Evolutionary conservation across 2,113 vertebrate species (phyloP).

Genomic region (Grallaria varia): DNA sequence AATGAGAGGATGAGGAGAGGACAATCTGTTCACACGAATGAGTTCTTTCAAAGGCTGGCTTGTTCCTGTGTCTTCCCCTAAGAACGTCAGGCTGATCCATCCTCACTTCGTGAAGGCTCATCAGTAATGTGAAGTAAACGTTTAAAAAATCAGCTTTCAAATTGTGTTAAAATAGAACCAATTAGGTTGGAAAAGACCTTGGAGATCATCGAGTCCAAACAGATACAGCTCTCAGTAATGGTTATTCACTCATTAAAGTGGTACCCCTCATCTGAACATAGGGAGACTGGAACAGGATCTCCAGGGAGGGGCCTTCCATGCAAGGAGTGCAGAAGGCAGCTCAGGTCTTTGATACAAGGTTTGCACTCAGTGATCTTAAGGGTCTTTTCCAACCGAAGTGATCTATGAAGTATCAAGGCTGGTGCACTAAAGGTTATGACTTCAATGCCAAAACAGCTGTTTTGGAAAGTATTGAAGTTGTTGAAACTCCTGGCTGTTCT

Average conservation of each 20-base stretch:
- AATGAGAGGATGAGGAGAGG: slow-evolving; percentile 62
- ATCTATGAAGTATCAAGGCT: neutral
- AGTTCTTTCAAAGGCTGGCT: slow-evolving; percentile 23
- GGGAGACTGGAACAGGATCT: neutral
- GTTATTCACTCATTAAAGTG: neutral
- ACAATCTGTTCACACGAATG: slow-evolving; percentile 63
- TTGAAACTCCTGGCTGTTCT: neutral
- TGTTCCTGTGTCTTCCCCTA: slow-evolving; percentile 29
- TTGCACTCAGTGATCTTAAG: neutral
- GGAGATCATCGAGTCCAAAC: neutral
- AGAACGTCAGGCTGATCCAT: slow-evolving; percentile 22
- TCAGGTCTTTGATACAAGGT: neutral
- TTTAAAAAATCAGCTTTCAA: neutral
- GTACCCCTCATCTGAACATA: neutral
- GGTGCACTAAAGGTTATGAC: neutral
- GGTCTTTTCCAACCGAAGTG: neutral
- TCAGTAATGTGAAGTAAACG: neutral
- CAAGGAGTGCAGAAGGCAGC: neutral
- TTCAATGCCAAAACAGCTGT: neutral
- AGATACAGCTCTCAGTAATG: neutral
- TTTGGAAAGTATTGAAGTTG: neutral
- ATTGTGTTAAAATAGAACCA: neutral
- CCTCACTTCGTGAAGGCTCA: slow-evolving; percentile 17
- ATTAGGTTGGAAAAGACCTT: neutral
- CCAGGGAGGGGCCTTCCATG: neutral